phyloP scores from a whole-genome alignment of 2,113 vertebrate species.

The Cryptotis parvus region DNA sequence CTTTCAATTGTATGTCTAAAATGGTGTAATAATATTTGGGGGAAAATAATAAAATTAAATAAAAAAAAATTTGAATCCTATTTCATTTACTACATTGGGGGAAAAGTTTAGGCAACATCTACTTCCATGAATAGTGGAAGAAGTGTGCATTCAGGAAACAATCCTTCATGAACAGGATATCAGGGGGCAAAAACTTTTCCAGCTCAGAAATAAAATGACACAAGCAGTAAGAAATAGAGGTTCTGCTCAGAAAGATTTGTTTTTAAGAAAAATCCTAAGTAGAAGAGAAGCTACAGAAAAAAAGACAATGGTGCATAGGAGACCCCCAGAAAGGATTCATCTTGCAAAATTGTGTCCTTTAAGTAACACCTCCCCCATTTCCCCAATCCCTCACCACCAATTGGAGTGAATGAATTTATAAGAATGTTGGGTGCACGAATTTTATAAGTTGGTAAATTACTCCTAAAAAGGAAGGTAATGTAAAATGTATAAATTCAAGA shows the following conservation, averaged over 20 bases:
- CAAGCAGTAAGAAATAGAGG: background rate
- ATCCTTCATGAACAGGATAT: slow-evolving; percentile 9
- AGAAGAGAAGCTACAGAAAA: background rate
- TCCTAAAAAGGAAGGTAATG: too few species aligned
- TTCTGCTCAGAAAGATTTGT: background rate
- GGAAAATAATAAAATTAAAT: too few species aligned
- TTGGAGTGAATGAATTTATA: too few species aligned
- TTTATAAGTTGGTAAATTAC: background rate
- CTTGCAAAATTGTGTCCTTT: background rate
- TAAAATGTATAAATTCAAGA: background rate
- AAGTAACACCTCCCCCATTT: background rate
- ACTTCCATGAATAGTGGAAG: slow-evolving; percentile 25
- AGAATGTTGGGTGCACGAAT: background rate
- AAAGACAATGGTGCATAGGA: background rate
- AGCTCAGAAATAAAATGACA: background rate
- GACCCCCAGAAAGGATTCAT: background rate
- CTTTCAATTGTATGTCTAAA: too few species aligned
- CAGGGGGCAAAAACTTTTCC: background rate
- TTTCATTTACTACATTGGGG: slow-evolving; percentile 32
- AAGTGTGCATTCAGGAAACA: background rate
- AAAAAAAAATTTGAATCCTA: slow-evolving; percentile 43
- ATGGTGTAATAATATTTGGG: too few species aligned
- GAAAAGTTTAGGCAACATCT: slow-evolving; percentile 64
- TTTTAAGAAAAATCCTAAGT: slow-evolving; percentile 18
- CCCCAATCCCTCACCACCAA: background rate